Percentiles rank a stretch among this genome's conserved stretches.
Evolutionary conservation across 1,140 invertebrate species (phyloP).

Genomic region (Drosophila persimilis): DNA sequence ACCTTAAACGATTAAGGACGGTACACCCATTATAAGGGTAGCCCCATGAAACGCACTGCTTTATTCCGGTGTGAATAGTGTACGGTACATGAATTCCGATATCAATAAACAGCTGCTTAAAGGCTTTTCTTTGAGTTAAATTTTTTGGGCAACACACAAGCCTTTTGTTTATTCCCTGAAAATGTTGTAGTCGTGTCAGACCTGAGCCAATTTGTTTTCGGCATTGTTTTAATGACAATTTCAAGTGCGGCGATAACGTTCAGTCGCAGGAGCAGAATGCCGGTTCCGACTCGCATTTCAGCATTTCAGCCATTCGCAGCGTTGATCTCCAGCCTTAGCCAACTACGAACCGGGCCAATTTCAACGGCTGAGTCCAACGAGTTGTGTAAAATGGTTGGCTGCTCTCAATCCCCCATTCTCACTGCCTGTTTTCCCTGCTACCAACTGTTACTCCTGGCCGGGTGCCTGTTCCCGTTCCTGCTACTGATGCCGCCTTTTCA

Average conservation of each 20-base stretch:
- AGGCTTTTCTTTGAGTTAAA: too few relatives aligned
- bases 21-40: too few relatives aligned
- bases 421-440: neutral
- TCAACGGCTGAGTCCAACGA: slow-evolving; percentile 37
- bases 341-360: slow-evolving; percentile 34
- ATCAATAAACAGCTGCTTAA: too few relatives aligned
- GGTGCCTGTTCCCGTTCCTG: neutral
- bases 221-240: slow-evolving; percentile 69
- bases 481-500: slow-evolving; percentile 45
- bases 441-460: neutral
- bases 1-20: too few relatives aligned
- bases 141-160: too few relatives aligned
- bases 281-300: slow-evolving; percentile 30
- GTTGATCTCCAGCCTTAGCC: slow-evolving; percentile 45
- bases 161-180: too few relatives aligned
- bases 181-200: neutral
- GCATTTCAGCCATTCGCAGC: slow-evolving; percentile 17
- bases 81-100: too few relatives aligned
- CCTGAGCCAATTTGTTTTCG: slow-evolving; percentile 28
- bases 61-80: too few relatives aligned
- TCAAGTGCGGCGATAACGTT: slow-evolving; percentile 50
- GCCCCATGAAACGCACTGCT: too few relatives aligned
- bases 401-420: slow-evolving; percentile 1
- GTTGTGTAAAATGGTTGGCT: slow-evolving; percentile 36
- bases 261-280: slow-evolving; percentile 25